A percentile compares a stretch with the other conserved stretches of the same genome.
Conservation (phyloP, 2,888 invertebrate species). For the Scrobipalpa atriplicella region DNA sequence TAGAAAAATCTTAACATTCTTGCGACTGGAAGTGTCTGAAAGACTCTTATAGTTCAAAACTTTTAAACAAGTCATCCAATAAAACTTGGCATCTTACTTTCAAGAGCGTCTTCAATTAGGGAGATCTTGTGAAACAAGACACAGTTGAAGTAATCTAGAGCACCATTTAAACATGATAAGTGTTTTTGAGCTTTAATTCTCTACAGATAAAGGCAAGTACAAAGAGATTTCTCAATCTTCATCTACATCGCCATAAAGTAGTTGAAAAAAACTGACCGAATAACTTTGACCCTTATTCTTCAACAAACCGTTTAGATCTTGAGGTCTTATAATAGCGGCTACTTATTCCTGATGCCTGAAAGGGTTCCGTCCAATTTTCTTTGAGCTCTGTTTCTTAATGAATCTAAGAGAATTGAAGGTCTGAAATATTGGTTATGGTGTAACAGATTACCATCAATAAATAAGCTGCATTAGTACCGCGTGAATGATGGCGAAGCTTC, state of each 20-base stretch:
- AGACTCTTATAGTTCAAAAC: neutral
- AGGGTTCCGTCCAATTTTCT: conserved; percentile 39
- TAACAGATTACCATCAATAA: conserved; percentile 74
- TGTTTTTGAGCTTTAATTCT: neutral
- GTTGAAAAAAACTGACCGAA: neutral
- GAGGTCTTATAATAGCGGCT: conserved; percentile 30
- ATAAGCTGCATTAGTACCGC: conserved; percentile 67
- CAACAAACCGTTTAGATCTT: neutral
- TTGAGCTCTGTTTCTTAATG: conserved; percentile 39
- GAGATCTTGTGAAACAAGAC: neutral
- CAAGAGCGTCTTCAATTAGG: neutral
- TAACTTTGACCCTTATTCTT: neutral
- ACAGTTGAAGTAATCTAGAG: neutral
- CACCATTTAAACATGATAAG: neutral
- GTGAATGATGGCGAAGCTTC: conserved; percentile 58
- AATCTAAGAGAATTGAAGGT: conserved; percentile 33
- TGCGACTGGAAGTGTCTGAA: no score
- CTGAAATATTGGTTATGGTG: conserved; percentile 44
- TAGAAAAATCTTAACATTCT: no score
- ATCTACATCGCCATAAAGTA: no score
- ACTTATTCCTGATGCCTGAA: conserved; percentile 12
- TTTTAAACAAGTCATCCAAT: conserved; percentile 3
- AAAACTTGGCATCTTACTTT: neutral
- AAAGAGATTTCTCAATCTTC: neutral
- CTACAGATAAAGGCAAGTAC: neutral